phyloP scores from a whole-genome alignment of 2,113 vertebrate genomes.

The Brachypodius melanocephalos region DNA sequence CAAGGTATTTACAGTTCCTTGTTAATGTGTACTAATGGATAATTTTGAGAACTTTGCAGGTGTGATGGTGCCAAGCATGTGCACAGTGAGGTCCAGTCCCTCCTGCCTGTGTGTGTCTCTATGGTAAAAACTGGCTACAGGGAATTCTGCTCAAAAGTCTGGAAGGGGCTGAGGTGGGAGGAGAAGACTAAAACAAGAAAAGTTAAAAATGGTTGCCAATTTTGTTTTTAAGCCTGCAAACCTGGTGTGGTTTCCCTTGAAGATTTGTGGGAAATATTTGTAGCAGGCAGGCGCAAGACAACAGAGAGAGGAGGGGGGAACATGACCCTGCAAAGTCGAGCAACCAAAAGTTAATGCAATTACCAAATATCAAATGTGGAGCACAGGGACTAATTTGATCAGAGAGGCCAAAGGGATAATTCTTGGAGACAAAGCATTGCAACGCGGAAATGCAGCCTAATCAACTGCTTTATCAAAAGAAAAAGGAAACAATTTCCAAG shows the following conservation, averaged over 20 bases:
- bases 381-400: constrained; percentile 63
- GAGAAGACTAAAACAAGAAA: neutral
- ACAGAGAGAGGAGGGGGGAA: neutral
- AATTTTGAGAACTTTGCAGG: neutral
- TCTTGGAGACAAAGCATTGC: constrained; percentile 54
- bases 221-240: neutral
- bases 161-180: neutral
- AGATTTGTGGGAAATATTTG: neutral
- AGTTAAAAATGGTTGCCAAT: neutral
- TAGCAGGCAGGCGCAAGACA: neutral
- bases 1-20: neutral
- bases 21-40: neutral
- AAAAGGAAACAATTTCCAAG: constrained; percentile 50
- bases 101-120: neutral
- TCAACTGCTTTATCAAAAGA: constrained; percentile 44
- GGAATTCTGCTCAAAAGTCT: neutral
- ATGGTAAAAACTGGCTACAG: neutral
- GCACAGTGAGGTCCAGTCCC: neutral
- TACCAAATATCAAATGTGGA: constrained; percentile 59
- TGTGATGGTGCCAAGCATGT: neutral
- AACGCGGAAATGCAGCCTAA: constrained; percentile 63
- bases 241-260: neutral
- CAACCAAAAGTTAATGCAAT: constrained; percentile 61
- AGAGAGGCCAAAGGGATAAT: constrained; percentile 49
- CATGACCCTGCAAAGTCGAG: constrained; percentile 1